phyloP scores from a whole-genome alignment of 2,113 vertebrate species.

The Thunnus thynnus region DNA sequence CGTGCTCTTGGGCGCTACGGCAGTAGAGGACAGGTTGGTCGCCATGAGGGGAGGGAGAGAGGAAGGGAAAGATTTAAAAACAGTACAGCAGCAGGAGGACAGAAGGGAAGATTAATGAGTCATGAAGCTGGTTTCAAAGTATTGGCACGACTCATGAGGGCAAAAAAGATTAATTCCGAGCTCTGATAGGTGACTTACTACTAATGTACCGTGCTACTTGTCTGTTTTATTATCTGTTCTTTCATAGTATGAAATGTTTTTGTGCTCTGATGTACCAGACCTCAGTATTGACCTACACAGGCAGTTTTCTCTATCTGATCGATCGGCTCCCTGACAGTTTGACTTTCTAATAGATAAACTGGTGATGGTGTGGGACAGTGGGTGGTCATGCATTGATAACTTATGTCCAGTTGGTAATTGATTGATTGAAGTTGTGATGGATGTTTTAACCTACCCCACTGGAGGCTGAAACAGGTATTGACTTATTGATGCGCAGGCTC shows the following conservation, averaged over 20 bases:
- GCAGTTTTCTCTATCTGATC: constrained; percentile 39
- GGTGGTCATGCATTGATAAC: constrained; percentile 65
- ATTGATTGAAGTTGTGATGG: constrained; percentile 66
- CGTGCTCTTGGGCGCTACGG: constrained; percentile 94
- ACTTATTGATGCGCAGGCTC: constrained; percentile 84
- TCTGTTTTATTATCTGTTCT: neutral
- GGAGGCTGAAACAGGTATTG: constrained; percentile 50
- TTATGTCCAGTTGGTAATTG: constrained; percentile 64
- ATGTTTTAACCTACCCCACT: constrained; percentile 39
- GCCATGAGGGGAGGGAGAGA: neutral
- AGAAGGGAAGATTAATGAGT: constrained; percentile 48
- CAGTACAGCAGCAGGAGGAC: constrained; percentile 32
- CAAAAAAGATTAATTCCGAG: constrained; percentile 21
- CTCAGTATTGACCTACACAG: constrained; percentile 24
- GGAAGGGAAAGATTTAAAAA: constrained; percentile 24
- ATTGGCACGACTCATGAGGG: constrained; percentile 48
- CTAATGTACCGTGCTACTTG: neutral
- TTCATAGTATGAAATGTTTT: neutral
- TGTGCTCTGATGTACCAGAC: neutral
- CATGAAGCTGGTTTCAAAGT: constrained; percentile 36
- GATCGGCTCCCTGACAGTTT: constrained; percentile 52
- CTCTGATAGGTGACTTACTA: constrained; percentile 39
- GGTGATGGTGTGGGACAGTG: constrained; percentile 41
- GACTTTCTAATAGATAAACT: constrained; percentile 62
- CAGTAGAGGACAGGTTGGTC: constrained; percentile 95